Conservation (phyloP, 2,888 invertebrate species). For the Aspidapion aeneum region DNA sequence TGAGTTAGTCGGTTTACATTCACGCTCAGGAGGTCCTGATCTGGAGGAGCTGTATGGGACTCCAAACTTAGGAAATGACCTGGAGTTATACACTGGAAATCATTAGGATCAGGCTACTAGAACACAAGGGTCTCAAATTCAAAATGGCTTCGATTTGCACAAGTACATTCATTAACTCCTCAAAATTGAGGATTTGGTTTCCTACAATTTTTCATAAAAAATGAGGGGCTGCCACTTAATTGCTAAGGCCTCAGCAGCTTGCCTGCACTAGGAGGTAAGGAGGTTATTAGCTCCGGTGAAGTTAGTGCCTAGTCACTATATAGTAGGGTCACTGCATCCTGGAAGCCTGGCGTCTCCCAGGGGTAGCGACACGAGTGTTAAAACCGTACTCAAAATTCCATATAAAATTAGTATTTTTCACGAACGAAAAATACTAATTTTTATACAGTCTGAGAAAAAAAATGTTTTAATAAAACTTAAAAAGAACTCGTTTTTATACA, state of each 20-base stretch:
- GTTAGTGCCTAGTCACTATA: neutral
- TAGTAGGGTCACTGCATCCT: too few species aligned
- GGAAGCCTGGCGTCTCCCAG: too few species aligned
- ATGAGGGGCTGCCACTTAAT: neutral
- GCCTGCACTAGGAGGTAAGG: neutral
- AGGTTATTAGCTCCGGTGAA: too few species aligned
- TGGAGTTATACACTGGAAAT: constrained; percentile 2
- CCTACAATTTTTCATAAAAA: neutral
- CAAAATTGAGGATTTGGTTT: constrained; percentile 24
- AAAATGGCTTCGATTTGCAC: constrained; percentile 16
- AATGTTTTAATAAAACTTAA: too few species aligned
- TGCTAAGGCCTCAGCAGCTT: neutral
- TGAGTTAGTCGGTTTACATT: constrained; percentile 9
- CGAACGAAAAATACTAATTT: too few species aligned
- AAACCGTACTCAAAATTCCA: too few species aligned
- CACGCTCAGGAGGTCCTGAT: constrained; percentile 1
- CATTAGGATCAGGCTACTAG: constrained; percentile 5
- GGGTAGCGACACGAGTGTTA: too few species aligned
- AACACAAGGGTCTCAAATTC: constrained; percentile 3
- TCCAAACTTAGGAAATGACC: neutral
- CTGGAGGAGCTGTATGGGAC: constrained; percentile 1
- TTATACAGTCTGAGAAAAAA: too few species aligned
- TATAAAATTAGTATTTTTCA: too few species aligned
- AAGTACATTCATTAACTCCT: constrained; percentile 12
- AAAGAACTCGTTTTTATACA: too few species aligned